Evolutionary conservation across 2,797 vertebrate species (phyloP), one percentile per base, ranked within the genome.

Genomic region (Enteromius anoplus): DNA sequence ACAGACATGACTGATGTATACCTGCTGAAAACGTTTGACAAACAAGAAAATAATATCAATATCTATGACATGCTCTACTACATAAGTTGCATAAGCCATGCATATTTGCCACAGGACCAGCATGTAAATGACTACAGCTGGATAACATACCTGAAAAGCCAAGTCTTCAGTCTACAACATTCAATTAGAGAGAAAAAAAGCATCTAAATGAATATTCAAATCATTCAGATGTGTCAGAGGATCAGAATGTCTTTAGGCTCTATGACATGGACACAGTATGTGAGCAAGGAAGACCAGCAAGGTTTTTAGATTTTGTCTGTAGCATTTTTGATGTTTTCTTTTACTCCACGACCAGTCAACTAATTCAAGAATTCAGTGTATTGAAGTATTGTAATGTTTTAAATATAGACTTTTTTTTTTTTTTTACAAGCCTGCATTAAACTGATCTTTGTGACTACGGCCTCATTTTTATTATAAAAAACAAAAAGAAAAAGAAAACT

Each of bases 121-220:
- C 5, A 53, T 8, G 73, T 86, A 87, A 90, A 76, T 75, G 75
- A 45, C 32, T 72, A 72, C 42, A 64, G 84, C 89, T 86, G 84
- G 84, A 90, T 87, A 84, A 90, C 93, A 91, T 95, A 96, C 95
- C 95, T 96, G 94, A 68, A 93, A 88, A 90, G 94, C 89, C 92
- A 96, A 93, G 93, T 96, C 95, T 89, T 95, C 93, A 93, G 95
- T 95, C 95, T 96, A 95, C 85, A 93, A 92, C 92, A 91, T 91
- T 91, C 89, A 90, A 62, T 91, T 91, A 88, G 88, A 87, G 19
- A 65, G 26, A 85, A 21, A 65, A 29, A 87, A 15, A 53, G 7
- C 49, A 69, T 37, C 34, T 72, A 88, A n/a, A 69, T 55, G 64
- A 91, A 87, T 79, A 62, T 72, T 82, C 17, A 84, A 89, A 77